Base-by-base conservation (phyloP, 2,888 invertebrate genomes). In the Anaspis maculata region DNA sequence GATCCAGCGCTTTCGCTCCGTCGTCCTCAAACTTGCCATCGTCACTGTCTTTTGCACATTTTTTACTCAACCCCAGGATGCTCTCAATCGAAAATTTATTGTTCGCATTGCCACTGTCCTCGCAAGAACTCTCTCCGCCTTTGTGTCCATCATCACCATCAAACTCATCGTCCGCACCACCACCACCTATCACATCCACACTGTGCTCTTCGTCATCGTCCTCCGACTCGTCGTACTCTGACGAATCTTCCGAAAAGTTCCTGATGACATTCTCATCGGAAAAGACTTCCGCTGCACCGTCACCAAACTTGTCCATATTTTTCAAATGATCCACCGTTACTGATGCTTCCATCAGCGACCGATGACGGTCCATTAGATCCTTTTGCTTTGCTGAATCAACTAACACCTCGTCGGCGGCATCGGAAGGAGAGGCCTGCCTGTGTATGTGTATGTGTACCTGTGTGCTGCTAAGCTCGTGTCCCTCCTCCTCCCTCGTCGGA, bases 21-120 rank as follows among this genome's bases (percentile, higher is more conserved):
- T 50, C 52, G 27, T 45, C 49, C 24, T 4, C 11, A 5, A 10
- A 5, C 12, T 5, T 5, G 10, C 5, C 46, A 15, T 41, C 41
- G 26, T 42, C 37, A 25, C 33, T 34, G 28, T 48, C 48, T 16
- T 43, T 41, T 15, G 29, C 34, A 37, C 32, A 31, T 19, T 37
- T 35, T 14, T 31, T 34, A 22, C 45, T 49, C 13, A 61, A 46
- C 25, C 66, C 66, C 37, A 66, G 49, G 37, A 66, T 66, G 42
- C 53, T 61, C 38, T 66, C 62, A 32, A 66, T 66, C 6, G 64
- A 64, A 45, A 66, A 66, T 41, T 66, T 66, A 45, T 57, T 63
- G 32, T 44, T 46, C 33, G 45, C 44, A 22, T 34, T 47, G 33
- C 40, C 45, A 44, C 46, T 52, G 24, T 48, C 48, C 19, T 48